phyloP scores from a whole-genome alignment of 1,140 invertebrate species.

The Lasaia peninsularis region DNA sequence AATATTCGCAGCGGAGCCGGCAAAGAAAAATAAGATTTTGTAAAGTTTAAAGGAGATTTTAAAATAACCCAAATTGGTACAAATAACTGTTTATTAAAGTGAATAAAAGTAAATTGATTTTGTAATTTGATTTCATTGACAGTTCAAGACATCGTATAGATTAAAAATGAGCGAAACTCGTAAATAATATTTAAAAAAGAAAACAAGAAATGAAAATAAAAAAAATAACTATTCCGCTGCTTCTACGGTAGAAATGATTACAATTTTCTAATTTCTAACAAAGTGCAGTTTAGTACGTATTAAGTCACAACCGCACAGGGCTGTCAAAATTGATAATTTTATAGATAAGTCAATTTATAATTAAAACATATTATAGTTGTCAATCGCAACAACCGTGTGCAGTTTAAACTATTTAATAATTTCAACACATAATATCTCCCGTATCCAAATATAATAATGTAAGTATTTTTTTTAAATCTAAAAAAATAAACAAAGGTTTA shows the following conservation, averaged over 20 bases:
- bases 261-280: conserved; percentile 6
- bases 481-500: conserved; percentile 43
- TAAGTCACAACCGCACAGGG: background rate
- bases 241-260: background rate
- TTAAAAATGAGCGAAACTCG: background rate
- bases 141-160: background rate
- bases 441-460: conserved; percentile 38
- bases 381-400: background rate
- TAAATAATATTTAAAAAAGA: background rate
- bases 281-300: background rate
- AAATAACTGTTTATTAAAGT: too few relatives aligned
- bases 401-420: conserved; percentile 21
- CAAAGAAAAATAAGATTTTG: background rate
- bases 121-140: too few relatives aligned
- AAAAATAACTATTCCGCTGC: background rate
- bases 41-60: too few relatives aligned
- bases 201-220: background rate
- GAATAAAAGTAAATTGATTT: too few relatives aligned
- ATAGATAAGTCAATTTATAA: background rate
- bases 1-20: conserved; percentile 1
- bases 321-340: background rate
- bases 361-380: background rate
- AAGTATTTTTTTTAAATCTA: conserved; percentile 44
- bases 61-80: too few relatives aligned
- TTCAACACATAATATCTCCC: conserved; percentile 40